These are phyloP conservation scores for Crambe crambe DNA, from an alignment of 37 sponge, comb jelly and placozoan genomes.

Conservation along the genomic window DNA sequence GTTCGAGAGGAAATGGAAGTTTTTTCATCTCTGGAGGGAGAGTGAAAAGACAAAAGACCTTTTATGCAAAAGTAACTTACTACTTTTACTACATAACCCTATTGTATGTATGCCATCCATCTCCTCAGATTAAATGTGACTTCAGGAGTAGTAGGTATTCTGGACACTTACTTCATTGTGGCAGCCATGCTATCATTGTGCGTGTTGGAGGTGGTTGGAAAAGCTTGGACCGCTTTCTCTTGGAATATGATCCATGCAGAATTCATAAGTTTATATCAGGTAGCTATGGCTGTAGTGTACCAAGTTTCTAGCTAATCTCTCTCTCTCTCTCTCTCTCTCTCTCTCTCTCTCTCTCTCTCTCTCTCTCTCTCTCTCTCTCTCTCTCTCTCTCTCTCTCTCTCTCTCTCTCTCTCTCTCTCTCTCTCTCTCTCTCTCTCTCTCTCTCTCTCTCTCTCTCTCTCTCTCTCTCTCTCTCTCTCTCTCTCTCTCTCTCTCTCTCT, in stretches of 20 bases:
- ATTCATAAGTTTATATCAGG: neutral
- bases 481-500: slow-evolving; percentile 36
- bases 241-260: slow-evolving; percentile 76
- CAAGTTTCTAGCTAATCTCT: too few relatives aligned
- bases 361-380: slow-evolving; percentile 34
- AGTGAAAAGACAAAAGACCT: neutral
- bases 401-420: slow-evolving; percentile 30
- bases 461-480: slow-evolving; percentile 26
- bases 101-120: too few relatives aligned
- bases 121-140: too few relatives aligned
- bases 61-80: slow-evolving; percentile 6
- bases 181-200: too few relatives aligned
- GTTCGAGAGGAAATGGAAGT: neutral
- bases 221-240: slow-evolving; percentile 74
- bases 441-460: slow-evolving; percentile 20
- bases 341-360: slow-evolving; percentile 23
- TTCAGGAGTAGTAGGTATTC: too few relatives aligned
- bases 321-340: slow-evolving; percentile 15
- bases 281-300: too few relatives aligned
- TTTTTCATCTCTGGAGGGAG: slow-evolving; percentile 5
- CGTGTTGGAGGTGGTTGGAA: slow-evolving; percentile 86
- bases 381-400: slow-evolving; percentile 34
- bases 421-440: slow-evolving; percentile 31
- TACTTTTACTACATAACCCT: too few relatives aligned
- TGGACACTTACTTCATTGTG: too few relatives aligned